Conservation (phyloP, 1,140 invertebrate genomes). For the Muscidifurax raptorellus region DNA sequence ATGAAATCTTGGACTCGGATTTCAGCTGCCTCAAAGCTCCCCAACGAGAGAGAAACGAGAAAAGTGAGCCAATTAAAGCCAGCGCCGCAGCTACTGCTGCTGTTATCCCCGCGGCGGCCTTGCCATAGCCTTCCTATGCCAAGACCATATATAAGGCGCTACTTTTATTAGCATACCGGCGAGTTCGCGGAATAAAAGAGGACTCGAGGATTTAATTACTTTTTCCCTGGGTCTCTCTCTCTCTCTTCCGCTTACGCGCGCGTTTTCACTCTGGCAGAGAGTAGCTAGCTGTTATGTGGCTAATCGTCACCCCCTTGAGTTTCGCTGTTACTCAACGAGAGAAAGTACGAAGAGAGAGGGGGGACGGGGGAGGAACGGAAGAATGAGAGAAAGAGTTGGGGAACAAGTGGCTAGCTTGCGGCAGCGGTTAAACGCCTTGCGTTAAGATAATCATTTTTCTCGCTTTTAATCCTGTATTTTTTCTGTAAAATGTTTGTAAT, state of each 20-base stretch:
- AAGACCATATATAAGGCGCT: slow-evolving; percentile 59
- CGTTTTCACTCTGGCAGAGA: background rate
- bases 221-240: slow-evolving; percentile 52
- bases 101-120: slow-evolving; percentile 40
- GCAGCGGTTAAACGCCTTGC: background rate
- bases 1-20: slow-evolving; percentile 34
- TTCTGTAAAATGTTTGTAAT: background rate
- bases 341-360: too few species aligned
- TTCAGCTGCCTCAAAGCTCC: background rate
- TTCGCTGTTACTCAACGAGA: slow-evolving; percentile 6
- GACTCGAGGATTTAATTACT: slow-evolving; percentile 62
- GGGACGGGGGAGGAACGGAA: too few species aligned
- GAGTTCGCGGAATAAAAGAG: slow-evolving; percentile 17
- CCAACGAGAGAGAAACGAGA: background rate
- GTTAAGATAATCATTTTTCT: slow-evolving; percentile 10
- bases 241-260: too few species aligned
- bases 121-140: slow-evolving; percentile 44
- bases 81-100: slow-evolving; percentile 29
- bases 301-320: slow-evolving; percentile 57
- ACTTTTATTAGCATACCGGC: slow-evolving; percentile 62
- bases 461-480: background rate
- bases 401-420: background rate
- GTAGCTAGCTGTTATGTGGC: slow-evolving; percentile 56
- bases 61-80: slow-evolving; percentile 57
- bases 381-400: background rate